phyloP scores from a whole-genome alignment of 2,888 invertebrate species.

The Oscheius onirici region DNA sequence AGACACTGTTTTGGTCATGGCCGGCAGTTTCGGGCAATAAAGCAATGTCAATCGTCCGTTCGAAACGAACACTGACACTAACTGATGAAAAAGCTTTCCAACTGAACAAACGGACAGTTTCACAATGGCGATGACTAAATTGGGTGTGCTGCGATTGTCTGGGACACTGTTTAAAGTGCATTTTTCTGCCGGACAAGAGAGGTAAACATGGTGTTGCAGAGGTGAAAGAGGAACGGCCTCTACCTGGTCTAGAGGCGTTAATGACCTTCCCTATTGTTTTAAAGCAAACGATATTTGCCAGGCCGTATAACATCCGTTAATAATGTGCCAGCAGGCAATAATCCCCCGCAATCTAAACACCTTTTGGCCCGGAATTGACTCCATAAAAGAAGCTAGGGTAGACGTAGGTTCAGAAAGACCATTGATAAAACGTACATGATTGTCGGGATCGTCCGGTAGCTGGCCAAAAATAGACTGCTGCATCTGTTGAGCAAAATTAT shows the following conservation, averaged over 20 bases:
- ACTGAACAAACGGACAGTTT: constrained; percentile 22
- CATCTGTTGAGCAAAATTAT: constrained; percentile 43
- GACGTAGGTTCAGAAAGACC: background rate
- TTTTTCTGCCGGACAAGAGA: constrained; percentile 4
- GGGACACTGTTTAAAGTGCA: background rate
- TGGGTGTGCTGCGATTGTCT: background rate
- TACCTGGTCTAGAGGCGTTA: no score
- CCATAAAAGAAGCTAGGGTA: background rate
- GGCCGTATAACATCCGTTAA: constrained; percentile 19
- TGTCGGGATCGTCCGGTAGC: constrained; percentile 39
- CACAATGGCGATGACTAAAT: constrained; percentile 22
- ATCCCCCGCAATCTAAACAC: constrained; percentile 31
- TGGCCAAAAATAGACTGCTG: constrained; percentile 48
- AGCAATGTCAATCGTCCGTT: background rate
- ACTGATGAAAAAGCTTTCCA: background rate
- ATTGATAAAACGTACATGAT: constrained; percentile 33
- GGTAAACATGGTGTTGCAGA: background rate
- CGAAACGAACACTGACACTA: background rate
- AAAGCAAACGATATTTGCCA: constrained; percentile 17
- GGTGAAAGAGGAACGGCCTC: constrained; percentile 1
- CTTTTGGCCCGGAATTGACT: background rate
- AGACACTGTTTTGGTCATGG: background rate
- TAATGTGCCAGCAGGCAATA: constrained; percentile 22
- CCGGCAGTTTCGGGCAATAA: background rate
- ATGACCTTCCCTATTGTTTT: constrained; percentile 19